Evolutionary conservation across 2,888 invertebrate species (phyloP).

Genomic region (Saturnia pavonia): DNA sequence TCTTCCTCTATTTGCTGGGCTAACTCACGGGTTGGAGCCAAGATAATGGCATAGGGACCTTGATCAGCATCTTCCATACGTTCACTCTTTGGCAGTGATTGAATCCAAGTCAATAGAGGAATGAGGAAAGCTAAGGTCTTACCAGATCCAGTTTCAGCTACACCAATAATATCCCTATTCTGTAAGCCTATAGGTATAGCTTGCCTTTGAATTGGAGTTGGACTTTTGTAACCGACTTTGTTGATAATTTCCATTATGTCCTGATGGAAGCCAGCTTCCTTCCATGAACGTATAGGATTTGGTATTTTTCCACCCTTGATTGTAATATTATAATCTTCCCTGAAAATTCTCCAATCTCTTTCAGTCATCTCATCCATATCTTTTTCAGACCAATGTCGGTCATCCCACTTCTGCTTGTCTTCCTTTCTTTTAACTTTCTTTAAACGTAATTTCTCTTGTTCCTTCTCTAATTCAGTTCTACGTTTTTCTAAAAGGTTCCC

Average conservation of each 20-base stretch:
- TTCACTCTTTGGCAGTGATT: constrained; percentile 97
- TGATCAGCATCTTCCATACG: constrained; percentile 94
- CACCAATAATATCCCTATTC: constrained; percentile 98
- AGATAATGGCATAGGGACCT: constrained; percentile 99
- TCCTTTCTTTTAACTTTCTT: constrained; percentile 97
- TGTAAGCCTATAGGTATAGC: constrained; percentile 99
- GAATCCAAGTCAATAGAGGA: constrained; percentile 98
- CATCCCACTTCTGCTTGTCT: constrained; percentile 99
- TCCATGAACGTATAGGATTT: constrained; percentile 97
- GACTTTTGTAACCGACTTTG: constrained; percentile 97
- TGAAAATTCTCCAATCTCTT: constrained; percentile 99
- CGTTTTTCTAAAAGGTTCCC: constrained; percentile 96
- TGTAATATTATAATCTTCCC: constrained; percentile 99
- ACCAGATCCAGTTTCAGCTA: constrained; percentile 99
- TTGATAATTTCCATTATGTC: constrained; percentile 97
- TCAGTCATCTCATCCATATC: constrained; percentile 97
- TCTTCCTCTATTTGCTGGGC: constrained; percentile 99
- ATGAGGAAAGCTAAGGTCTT: constrained; percentile 99
- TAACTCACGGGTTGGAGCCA: constrained; percentile 99
- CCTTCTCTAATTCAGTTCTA: constrained; percentile 97
- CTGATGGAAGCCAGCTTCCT: constrained; percentile 93
- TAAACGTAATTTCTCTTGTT: constrained; percentile 95
- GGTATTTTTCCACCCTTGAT: constrained; percentile 99
- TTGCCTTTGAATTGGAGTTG: constrained; percentile 99
- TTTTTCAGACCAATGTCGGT: constrained; percentile 99